Conservation (phyloP, 2,888 invertebrate species). For the Chrysolina oricalcia region DNA sequence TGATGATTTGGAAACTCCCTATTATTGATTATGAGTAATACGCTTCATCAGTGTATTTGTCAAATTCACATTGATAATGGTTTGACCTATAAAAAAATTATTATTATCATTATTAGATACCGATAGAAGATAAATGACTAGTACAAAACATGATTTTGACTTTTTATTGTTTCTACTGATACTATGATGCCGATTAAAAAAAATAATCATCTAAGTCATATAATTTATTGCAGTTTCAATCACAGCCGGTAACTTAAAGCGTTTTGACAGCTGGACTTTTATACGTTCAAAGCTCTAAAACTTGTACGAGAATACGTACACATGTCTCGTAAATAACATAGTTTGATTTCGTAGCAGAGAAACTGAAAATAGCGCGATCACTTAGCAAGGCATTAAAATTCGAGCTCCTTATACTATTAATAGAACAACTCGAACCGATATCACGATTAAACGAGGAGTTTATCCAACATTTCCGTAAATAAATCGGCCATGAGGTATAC, state of each 20-base stretch:
- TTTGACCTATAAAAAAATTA: too few relatives aligned
- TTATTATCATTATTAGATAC: too few relatives aligned
- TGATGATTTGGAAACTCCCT: too few relatives aligned
- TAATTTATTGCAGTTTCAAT: not conserved
- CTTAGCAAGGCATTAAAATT: conserved; percentile 16
- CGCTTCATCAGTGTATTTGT: too few relatives aligned
- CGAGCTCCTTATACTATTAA: not conserved
- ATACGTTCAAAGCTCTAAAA: not conserved
- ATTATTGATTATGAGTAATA: too few relatives aligned
- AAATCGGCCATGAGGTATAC: not conserved
- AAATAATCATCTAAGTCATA: not conserved
- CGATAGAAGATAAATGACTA: too few relatives aligned
- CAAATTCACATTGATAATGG: too few relatives aligned
- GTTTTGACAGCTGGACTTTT: conserved; percentile 2
- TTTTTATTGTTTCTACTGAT: too few relatives aligned
- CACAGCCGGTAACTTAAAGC: not conserved
- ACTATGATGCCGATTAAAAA: too few relatives aligned
- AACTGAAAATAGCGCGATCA: conserved; percentile 20
- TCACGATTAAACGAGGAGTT: not conserved
- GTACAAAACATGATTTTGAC: too few relatives aligned
- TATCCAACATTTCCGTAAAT: not conserved
- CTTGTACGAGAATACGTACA: not conserved
- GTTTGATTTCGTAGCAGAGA: not conserved
- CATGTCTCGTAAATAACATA: not conserved
- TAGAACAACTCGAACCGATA: conserved; percentile 16